Conservation (phyloP, 2,888 invertebrate species). For the Phorcus lineatus region DNA sequence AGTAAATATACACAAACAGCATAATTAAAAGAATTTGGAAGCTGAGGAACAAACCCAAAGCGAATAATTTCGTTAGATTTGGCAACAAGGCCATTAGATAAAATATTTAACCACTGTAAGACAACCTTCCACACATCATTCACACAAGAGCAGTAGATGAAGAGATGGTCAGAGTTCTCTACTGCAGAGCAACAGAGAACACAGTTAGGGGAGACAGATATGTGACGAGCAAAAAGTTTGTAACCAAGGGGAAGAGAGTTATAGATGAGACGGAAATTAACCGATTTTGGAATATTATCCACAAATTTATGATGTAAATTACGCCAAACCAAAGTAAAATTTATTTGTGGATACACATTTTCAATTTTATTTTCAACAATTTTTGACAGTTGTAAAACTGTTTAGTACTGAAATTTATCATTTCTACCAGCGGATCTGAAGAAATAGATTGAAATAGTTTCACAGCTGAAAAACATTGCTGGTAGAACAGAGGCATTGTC, state of each 20-base stretch:
- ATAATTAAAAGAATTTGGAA: neutral
- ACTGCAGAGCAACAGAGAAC: neutral
- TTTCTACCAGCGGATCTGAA: neutral
- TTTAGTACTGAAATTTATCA: neutral
- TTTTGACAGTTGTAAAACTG: neutral
- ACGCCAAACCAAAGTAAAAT: neutral
- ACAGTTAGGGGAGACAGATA: neutral
- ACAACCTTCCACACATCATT: neutral
- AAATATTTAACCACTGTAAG: neutral
- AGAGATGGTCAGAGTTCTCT: neutral
- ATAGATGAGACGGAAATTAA: slow-evolving; percentile 2
- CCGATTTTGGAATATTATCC: neutral
- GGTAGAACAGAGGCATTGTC: slow-evolving; percentile 25
- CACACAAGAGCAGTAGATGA: neutral
- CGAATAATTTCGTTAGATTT: neutral
- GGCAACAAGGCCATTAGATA: neutral
- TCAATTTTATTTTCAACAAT: neutral
- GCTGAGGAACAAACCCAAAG: neutral
- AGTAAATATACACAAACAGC: neutral
- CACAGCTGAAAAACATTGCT: neutral
- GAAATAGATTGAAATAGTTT: neutral
- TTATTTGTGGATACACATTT: neutral
- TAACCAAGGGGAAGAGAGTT: neutral
- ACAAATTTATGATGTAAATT: neutral
- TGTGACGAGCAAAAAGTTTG: neutral